These are phyloP conservation scores for Pungitius pungitius DNA, from an alignment of 2,113 vertebrate genomes.

Conservation along the genomic window DNA sequence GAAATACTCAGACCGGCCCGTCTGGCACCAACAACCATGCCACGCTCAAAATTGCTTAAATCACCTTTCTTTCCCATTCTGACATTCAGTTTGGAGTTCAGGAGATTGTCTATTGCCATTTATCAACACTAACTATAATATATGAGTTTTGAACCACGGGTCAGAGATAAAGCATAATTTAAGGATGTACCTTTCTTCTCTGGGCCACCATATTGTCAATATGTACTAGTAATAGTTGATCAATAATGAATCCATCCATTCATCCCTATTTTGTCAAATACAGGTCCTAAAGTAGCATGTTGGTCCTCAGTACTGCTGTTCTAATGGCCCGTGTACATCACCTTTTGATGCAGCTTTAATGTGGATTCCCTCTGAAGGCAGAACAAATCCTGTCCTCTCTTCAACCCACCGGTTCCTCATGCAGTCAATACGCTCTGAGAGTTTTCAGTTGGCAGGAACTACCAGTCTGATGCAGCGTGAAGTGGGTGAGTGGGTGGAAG, in stretches of 20 bases:
- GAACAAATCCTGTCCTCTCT: slow-evolving; percentile 2
- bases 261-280: background rate
- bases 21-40: too few relatives aligned
- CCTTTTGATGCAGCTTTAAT: slow-evolving; percentile 10
- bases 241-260: background rate
- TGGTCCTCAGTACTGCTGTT: background rate
- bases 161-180: too few relatives aligned
- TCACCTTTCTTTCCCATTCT: too few relatives aligned
- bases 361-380: background rate
- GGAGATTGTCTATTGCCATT: too few relatives aligned
- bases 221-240: background rate
- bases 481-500: slow-evolving; percentile 30
- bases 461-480: slow-evolving; percentile 32
- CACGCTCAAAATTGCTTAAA: too few relatives aligned
- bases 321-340: background rate
- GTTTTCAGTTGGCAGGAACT: slow-evolving; percentile 33
- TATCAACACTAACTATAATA: too few relatives aligned
- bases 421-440: background rate
- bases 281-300: too few relatives aligned
- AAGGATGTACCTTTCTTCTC: too few relatives aligned
- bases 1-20: too few relatives aligned
- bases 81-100: too few relatives aligned
- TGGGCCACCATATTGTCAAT: background rate
- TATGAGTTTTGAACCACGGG: too few relatives aligned
- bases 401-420: background rate